These are phyloP conservation scores for Orchesellides sinensis DNA, from an alignment of 2,888 invertebrate species.

Conservation along the genomic window DNA sequence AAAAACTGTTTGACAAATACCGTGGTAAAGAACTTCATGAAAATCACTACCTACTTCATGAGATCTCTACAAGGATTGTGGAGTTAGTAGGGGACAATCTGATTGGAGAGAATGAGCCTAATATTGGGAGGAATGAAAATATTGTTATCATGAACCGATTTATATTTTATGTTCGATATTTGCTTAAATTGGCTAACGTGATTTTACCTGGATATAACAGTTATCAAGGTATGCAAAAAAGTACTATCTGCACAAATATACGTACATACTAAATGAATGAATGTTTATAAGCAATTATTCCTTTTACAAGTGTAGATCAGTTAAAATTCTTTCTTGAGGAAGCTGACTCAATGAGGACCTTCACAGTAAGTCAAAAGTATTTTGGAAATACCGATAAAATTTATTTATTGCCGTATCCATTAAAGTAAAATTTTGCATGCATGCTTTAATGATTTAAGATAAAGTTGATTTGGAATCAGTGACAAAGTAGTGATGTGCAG, in stretches of 20 bases:
- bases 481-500: too few species aligned
- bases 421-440: not conserved
- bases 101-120: not conserved
- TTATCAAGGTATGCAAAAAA: slow-evolving; percentile 52
- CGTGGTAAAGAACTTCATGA: slow-evolving; percentile 41
- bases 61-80: slow-evolving; percentile 59
- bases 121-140: not conserved
- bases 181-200: slow-evolving; percentile 58
- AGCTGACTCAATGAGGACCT: slow-evolving; percentile 4
- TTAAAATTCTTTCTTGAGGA: slow-evolving; percentile 27
- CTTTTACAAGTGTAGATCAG: slow-evolving; percentile 19
- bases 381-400: not conserved
- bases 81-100: slow-evolving; percentile 42
- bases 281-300: not conserved
- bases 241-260: not conserved
- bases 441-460: too few species aligned
- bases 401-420: not conserved
- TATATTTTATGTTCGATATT: slow-evolving; percentile 51
- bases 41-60: slow-evolving; percentile 66
- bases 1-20: slow-evolving; percentile 46
- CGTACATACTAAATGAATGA: too few species aligned
- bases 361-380: too few species aligned
- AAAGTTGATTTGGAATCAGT: too few species aligned
- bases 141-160: slow-evolving; percentile 30
- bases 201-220: slow-evolving; percentile 67